Evolutionary conservation across 2,797 vertebrate genomes (phyloP), one percentile per base, ranked within the genome.

Genomic region (Pogonophryne albipinna): DNA sequence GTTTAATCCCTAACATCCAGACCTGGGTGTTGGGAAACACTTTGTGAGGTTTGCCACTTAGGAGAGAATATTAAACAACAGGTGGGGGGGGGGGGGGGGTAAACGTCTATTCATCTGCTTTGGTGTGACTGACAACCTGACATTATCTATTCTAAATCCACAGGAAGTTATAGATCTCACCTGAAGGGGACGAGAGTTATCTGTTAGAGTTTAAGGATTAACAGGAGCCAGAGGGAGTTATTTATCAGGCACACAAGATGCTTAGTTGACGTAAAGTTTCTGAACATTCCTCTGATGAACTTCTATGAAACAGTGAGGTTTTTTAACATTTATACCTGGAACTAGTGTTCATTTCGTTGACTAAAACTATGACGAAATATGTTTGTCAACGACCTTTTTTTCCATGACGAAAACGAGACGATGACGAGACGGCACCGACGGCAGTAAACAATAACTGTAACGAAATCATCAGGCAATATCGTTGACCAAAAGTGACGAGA

Each of bases 1-100:
- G 70, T 66, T 61, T 41, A 56, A 44, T 19, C 53, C 27, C 64
- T 12, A 56, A 66, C n/a, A n/a, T n/a, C n/a, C 83, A 82, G 80
- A 70, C 38, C 47, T 31, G 60, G 56, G 23, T n/a, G 3, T 58
- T 23, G 78, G 62, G 51, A 80, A 73, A 74, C 49, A 61, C 61
- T 71, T 78, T 13, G 52, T 58, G 44, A 66, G 50, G 58, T 65
- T 74, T 17, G n/a, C 23, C 49, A 27, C 45, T 58, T 0, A 23
- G 11, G n/a, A 60, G 49, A 60, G 38, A 55, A 5, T 17, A 57
- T 55, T 20, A 56, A 69, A 49, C 61, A 64, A 23, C 61, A 42
- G 27, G 52, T 12, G 38, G 13, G 23, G 23, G 23, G 27, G 27
- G 11, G 3, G 23, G 23, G 23, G 23, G 23, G 3, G 50, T 47